A percentile compares a stretch with the other conserved stretches of the same genome.
Evolutionary conservation across 92 coral and sea anemone genomes (phyloP).

Genomic region (Epizoanthus scotinus): DNA sequence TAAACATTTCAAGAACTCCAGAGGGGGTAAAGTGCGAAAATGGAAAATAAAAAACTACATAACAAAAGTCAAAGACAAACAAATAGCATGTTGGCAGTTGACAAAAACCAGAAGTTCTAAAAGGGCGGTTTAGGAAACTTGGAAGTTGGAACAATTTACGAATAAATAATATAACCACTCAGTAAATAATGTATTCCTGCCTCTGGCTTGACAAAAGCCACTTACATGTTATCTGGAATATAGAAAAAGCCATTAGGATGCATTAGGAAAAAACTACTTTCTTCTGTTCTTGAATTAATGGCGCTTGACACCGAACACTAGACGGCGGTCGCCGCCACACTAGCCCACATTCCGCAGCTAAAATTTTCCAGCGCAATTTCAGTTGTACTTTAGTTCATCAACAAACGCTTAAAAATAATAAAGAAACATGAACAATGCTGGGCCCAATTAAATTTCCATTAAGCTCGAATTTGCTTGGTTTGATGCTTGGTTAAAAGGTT

Average conservation of each 20-base stretch:
- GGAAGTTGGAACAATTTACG: background rate
- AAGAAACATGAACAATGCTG: slow-evolving; percentile 77
- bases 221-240: slow-evolving; percentile 32
- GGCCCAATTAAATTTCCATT: slow-evolving; percentile 99
- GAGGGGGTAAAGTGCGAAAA: slow-evolving; percentile 24
- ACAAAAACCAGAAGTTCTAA: slow-evolving; percentile 43
- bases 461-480: slow-evolving; percentile 82
- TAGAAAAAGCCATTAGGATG: slow-evolving; percentile 6
- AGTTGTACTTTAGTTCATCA: slow-evolving; percentile 36
- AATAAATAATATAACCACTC: slow-evolving; percentile 16
- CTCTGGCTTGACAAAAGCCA: slow-evolving; percentile 67
- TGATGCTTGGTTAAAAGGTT: slow-evolving; percentile 97
- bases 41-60: slow-evolving; percentile 10
- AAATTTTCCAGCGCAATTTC: background rate
- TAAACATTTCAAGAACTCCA: slow-evolving; percentile 26
- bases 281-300: background rate
- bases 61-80: slow-evolving; percentile 17
- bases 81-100: slow-evolving; percentile 27
- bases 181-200: slow-evolving; percentile 70
- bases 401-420: slow-evolving; percentile 74
- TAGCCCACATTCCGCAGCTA: slow-evolving; percentile 17
- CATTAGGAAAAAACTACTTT: slow-evolving; percentile 25
- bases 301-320: slow-evolving; percentile 37
- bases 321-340: slow-evolving; percentile 22
- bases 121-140: background rate